Conservation (phyloP, 2,113 vertebrate genomes). For the Nothobranchius kuhntae region DNA sequence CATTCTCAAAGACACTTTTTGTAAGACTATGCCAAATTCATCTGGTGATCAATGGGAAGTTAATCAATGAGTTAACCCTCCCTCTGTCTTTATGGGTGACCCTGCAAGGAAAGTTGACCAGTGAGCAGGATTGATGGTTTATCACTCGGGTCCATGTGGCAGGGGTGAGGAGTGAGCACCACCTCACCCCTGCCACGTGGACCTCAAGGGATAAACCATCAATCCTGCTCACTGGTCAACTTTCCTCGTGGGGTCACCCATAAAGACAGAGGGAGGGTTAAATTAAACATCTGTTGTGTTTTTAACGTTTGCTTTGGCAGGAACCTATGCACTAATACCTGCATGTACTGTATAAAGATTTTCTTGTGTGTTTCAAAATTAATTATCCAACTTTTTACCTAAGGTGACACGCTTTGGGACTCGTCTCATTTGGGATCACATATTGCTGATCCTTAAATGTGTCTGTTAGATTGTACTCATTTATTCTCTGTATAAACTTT, state of each 20-base stretch:
- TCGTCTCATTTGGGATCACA: constrained; percentile 74
- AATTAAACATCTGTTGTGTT: constrained; percentile 61
- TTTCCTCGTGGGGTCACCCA: too few relatives aligned
- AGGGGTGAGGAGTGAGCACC: too few relatives aligned
- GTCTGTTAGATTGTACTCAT: constrained; percentile 75
- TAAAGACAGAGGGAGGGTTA: constrained; percentile 23
- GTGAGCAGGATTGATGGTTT: too few relatives aligned
- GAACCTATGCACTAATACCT: constrained; percentile 83
- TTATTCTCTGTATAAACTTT: constrained; percentile 75
- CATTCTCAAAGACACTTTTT: constrained; percentile 59
- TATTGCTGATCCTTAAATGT: constrained; percentile 79
- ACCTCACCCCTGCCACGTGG: too few relatives aligned
- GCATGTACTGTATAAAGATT: constrained; percentile 74
- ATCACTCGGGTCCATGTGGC: too few relatives aligned
- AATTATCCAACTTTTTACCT: constrained; percentile 67
- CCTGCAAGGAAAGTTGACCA: too few relatives aligned
- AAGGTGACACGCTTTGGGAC: constrained; percentile 55
- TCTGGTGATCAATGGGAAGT: constrained; percentile 56
- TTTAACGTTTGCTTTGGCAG: constrained; percentile 63
- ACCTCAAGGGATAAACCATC: too few relatives aligned
- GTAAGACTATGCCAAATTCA: constrained; percentile 76
- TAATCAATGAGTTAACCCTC: constrained; percentile 11
- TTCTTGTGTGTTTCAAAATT: constrained; percentile 61
- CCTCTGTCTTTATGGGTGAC: too few relatives aligned
- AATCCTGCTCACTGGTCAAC: too few relatives aligned